Evolutionary conservation across 2,797 vertebrate species (phyloP).

Genomic region (Enteromius viviparus): DNA sequence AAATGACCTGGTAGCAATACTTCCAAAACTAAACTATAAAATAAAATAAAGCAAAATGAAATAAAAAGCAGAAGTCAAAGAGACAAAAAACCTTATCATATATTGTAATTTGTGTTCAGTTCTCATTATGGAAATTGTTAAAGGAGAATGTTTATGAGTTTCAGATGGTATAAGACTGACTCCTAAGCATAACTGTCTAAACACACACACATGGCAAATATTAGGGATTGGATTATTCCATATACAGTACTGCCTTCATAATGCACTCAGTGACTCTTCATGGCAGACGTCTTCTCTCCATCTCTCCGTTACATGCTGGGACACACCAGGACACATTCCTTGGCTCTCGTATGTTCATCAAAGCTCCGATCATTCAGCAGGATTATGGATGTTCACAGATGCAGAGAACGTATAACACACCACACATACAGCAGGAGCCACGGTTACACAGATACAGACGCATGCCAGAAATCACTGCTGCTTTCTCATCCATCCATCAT

Average conservation of each 20-base stretch:
- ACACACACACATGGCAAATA: background rate
- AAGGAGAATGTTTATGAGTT: background rate
- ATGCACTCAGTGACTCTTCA: background rate
- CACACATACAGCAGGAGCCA: constrained; percentile 33
- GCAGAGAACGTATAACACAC: background rate
- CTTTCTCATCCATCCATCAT: background rate
- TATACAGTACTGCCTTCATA: constrained; percentile 1
- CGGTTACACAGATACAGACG: constrained; percentile 23
- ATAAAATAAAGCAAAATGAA: background rate
- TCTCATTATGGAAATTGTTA: background rate
- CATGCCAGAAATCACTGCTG: background rate
- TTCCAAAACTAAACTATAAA: background rate
- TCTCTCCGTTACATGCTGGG: constrained; percentile 9
- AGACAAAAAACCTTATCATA: background rate
- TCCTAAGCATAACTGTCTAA: background rate
- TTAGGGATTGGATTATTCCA: background rate
- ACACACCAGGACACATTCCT: constrained; percentile 22
- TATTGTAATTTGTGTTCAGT: background rate
- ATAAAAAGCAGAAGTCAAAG: background rate
- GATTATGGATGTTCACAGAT: constrained; percentile 17
- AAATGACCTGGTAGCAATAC: background rate
- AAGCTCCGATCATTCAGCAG: constrained; percentile 18
- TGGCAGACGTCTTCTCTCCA: background rate
- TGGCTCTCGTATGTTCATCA: constrained; percentile 22
- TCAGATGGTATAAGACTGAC: background rate